Percentiles rank a stretch among this genome's conserved stretches.
Evolutionary conservation across 2,797 vertebrate species (phyloP).

Genomic region (Hypotaenidia philippensis): DNA sequence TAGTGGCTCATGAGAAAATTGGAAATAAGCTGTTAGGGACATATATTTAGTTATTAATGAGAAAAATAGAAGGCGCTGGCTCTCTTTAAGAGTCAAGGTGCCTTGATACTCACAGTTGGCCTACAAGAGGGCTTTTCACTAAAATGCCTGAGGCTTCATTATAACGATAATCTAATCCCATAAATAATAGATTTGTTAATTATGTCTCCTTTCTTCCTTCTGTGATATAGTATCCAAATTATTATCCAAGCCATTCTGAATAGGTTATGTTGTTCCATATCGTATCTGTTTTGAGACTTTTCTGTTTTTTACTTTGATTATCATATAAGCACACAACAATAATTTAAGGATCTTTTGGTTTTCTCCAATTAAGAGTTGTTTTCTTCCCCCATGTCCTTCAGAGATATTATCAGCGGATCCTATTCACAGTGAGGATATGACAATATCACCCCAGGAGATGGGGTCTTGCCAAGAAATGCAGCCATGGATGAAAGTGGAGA

Average conservation of each 20-base stretch:
- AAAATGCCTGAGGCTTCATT: neutral
- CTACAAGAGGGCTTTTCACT: neutral
- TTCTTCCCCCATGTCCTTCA: neutral
- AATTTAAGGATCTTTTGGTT: neutral
- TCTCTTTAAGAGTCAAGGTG: neutral
- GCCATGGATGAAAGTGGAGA: conserved; percentile 4
- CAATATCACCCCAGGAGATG: neutral
- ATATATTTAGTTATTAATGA: neutral
- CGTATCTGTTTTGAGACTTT: neutral
- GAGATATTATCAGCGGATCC: neutral
- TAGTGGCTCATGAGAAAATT: neutral
- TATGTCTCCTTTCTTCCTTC: neutral
- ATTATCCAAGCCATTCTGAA: neutral
- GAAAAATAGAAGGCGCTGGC: neutral
- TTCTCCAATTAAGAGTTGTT: neutral
- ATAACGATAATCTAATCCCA: neutral
- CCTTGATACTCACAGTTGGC: neutral
- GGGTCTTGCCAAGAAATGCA: neutral
- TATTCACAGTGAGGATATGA: neutral
- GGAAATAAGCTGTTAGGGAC: neutral
- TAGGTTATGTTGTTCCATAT: neutral
- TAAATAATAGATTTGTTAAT: neutral
- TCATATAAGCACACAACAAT: neutral
- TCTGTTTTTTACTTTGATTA: neutral
- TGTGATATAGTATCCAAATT: neutral